Base-by-base conservation (phyloP, 2,888 invertebrate genomes). In the Lasioglossum figueresi region DNA sequence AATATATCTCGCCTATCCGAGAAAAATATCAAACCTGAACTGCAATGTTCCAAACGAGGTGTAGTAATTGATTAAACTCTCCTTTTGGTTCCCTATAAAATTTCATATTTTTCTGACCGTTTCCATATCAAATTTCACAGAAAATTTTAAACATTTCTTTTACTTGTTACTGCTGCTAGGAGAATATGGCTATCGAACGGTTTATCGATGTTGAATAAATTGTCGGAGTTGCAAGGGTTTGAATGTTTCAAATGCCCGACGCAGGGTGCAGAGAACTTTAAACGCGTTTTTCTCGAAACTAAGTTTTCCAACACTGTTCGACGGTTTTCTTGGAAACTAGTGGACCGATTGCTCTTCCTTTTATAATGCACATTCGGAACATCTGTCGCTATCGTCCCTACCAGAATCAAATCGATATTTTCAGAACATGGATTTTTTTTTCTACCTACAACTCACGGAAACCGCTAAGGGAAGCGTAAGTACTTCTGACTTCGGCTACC, bases 231-330 rank as follows among this genome's bases (percentile, higher is more conserved):
- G 34, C 68, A 34, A 6, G n/a, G 75, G 31, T 27, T 37, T 75
- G 23, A 34, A 74, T 74, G 48, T 74, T 31, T 56, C 56, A 63
- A 63, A 63, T 27, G 31, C 27, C 31, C 31, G 31, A 63, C 63
- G 63, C 31, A 63, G 31, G 63, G 27, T 16, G 63, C 63, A 14
- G 63, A 27, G 63, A 63, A 63, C 63, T 63, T 63, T 63, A 63
- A 63, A 63, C 63, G 63, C 31, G 63, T 63, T 63, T 63, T 63
- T 63, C 63, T 63, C 63, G 63, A 63, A 63, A 63, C 63, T 31
- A 27, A 63, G 31, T 63, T 63, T 63, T 6, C 63, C 63, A 31
- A 27, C 63, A 63, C 0, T 16, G 63, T 63, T 63, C 63, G 31
- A 63, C 63, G 27, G 27, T 63, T 63, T 63, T 63, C 63, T 16